These are phyloP conservation scores for Syngnathus typhle DNA, from an alignment of 2,113 vertebrate genomes.

Conservation along the genomic window DNA sequence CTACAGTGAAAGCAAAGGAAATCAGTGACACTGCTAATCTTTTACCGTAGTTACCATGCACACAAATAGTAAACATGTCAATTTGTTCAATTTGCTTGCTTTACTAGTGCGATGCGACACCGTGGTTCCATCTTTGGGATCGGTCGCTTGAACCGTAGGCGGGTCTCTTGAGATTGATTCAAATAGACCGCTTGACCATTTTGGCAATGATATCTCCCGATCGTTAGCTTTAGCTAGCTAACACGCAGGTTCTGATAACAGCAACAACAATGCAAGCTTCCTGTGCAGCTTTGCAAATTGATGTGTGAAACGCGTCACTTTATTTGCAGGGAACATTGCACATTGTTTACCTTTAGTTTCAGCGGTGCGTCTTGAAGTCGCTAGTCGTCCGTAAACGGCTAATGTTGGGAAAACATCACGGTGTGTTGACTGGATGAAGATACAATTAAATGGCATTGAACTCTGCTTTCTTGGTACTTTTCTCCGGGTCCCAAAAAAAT, in stretches of 20 bases:
- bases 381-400: conserved; percentile 21
- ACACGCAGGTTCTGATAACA: not conserved
- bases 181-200: not conserved
- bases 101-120: not conserved
- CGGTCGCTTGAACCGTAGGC: not conserved
- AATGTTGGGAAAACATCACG: conserved; percentile 5
- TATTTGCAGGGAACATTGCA: not conserved
- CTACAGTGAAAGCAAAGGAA: conserved; percentile 1
- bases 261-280: not conserved
- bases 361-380: conserved; percentile 1
- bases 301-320: not conserved
- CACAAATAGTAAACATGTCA: not conserved
- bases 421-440: not conserved
- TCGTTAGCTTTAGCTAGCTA: conserved; percentile 39
- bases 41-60: not conserved
- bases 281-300: not conserved
- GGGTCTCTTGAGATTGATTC: not conserved
- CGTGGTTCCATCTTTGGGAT: not conserved
- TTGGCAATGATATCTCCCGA: conserved; percentile 2
- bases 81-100: not conserved
- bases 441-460: not conserved
- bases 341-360: conserved; percentile 33
- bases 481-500: not conserved
- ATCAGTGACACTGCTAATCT: not conserved
- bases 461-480: not conserved